phyloP scores from a whole-genome alignment of 1,140 invertebrate species.

The Trialeurodes vaporariorum region DNA sequence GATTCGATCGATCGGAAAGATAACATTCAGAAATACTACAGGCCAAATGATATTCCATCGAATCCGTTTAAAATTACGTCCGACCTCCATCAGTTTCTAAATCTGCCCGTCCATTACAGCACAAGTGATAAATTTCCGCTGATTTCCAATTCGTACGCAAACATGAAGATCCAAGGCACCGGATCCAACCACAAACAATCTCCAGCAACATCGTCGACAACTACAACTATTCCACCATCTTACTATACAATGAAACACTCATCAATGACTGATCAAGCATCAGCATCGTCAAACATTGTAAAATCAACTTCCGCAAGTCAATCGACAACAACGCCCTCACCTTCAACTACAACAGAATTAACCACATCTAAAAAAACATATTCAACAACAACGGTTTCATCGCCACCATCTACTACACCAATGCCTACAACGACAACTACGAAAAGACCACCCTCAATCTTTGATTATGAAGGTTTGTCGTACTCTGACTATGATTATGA shows the following conservation, averaged over 20 bases:
- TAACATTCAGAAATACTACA: slow-evolving; percentile 33
- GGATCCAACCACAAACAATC: slow-evolving; percentile 49
- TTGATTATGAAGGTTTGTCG: background rate
- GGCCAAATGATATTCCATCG: slow-evolving; percentile 39
- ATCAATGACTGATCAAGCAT: slow-evolving; percentile 9
- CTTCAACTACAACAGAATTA: slow-evolving; percentile 21
- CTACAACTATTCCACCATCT: slow-evolving; percentile 29
- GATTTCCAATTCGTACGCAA: slow-evolving; percentile 57
- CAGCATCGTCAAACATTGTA: slow-evolving; percentile 8
- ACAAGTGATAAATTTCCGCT: slow-evolving; percentile 47
- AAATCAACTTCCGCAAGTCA: slow-evolving; percentile 22
- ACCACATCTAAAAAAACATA: slow-evolving; percentile 34
- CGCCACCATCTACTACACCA: slow-evolving; percentile 20
- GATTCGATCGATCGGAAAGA: slow-evolving; percentile 22
- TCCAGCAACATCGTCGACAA: slow-evolving; percentile 32
- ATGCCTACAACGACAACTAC: slow-evolving; percentile 10
- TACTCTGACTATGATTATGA: slow-evolving; percentile 12
- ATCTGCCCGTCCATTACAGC: slow-evolving; percentile 53
- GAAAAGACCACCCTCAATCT: background rate
- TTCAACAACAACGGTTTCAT: slow-evolving; percentile 15
- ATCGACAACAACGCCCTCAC: slow-evolving; percentile 21
- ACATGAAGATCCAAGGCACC: slow-evolving; percentile 53
- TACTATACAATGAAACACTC: slow-evolving; percentile 22
- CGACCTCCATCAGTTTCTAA: slow-evolving; percentile 54
- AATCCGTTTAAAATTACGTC: slow-evolving; percentile 35